Percentiles rank a stretch among this genome's conserved stretches.
Conservation (phyloP, 2,797 vertebrate genomes). For the Brachyrhaphis roseni region DNA sequence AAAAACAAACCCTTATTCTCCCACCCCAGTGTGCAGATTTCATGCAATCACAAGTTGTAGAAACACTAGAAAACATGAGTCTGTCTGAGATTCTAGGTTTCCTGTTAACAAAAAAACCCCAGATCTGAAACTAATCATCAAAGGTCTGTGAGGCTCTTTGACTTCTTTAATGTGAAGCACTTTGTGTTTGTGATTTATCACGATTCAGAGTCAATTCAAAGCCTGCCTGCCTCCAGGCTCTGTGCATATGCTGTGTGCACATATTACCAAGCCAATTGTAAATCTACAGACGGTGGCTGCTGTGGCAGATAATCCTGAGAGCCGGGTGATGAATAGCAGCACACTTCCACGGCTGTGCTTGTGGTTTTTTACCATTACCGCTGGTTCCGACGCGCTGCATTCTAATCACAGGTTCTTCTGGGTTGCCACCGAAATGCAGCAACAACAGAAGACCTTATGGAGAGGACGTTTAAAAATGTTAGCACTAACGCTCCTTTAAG, state of each 20-base stretch:
- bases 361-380: slow-evolving; percentile 10
- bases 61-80: neutral
- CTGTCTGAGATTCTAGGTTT: neutral
- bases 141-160: slow-evolving; percentile 1
- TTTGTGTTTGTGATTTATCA: slow-evolving; percentile 10
- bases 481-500: neutral
- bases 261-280: slow-evolving; percentile 15
- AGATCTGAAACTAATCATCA: slow-evolving; percentile 15
- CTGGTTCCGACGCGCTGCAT: slow-evolving; percentile 1
- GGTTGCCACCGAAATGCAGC: neutral
- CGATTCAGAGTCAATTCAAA: slow-evolving; percentile 36
- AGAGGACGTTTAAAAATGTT: neutral
- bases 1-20: neutral
- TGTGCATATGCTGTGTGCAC: slow-evolving; percentile 31
- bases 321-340: slow-evolving; percentile 37
- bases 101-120: slow-evolving; percentile 27
- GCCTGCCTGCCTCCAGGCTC: slow-evolving; percentile 37
- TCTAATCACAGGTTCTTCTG: slow-evolving; percentile 6
- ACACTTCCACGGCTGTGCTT: slow-evolving; percentile 20
- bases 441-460: neutral
- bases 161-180: slow-evolving; percentile 11
- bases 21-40: slow-evolving; percentile 11
- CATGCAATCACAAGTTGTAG: slow-evolving; percentile 16
- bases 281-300: slow-evolving; percentile 38
- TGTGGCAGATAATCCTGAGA: slow-evolving; percentile 32